Evolutionary conservation across 2,113 vertebrate genomes (phyloP).

Genomic region (Bothrops jararaca): DNA sequence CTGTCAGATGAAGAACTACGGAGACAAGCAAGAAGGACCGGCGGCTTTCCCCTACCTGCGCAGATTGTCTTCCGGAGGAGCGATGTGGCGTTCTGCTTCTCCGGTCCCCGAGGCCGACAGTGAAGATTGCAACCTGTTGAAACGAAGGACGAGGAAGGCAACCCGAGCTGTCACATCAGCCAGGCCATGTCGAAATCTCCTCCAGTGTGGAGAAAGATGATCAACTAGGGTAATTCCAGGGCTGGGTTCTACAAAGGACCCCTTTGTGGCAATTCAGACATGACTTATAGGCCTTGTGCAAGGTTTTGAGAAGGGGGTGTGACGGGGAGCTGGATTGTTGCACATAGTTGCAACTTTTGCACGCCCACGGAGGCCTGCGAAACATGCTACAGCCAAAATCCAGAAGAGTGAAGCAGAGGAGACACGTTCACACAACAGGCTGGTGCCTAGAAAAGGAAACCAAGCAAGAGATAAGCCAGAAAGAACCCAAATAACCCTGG

Average conservation of each 20-base stretch:
- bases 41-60: not conserved
- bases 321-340: not conserved
- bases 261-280: not conserved
- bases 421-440: not conserved
- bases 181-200: not conserved
- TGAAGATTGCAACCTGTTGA: not conserved
- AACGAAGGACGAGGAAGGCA: not conserved
- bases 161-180: not conserved
- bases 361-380: not conserved
- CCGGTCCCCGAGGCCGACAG: fast-evolving
- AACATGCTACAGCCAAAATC: not conserved
- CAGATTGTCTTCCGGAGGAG: not conserved
- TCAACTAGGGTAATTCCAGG: not conserved
- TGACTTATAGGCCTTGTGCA: not conserved
- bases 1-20: not conserved
- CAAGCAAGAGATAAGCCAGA: no score
- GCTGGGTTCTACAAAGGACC: not conserved
- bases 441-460: no score
- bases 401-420: not conserved
- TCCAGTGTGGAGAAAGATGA: not conserved
- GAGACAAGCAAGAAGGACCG: not conserved
- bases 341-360: not conserved
- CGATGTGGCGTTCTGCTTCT: not conserved
- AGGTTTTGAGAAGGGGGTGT: not conserved
- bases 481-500: no score